Conservation (phyloP, 2,113 vertebrate species). For the Stercorarius parasiticus region DNA sequence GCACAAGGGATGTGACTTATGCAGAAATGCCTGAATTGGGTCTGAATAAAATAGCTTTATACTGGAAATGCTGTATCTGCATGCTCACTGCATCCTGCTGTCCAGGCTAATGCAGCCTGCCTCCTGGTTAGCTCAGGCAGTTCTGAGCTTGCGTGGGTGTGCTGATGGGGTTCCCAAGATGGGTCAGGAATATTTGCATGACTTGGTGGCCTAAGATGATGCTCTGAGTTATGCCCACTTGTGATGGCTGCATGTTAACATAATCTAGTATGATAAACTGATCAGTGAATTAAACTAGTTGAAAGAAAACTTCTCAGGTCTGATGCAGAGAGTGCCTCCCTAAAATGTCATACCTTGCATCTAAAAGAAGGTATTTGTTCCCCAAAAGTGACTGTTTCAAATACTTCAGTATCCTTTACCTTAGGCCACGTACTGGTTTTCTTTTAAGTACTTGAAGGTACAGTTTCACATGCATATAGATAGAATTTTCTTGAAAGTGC, state of each 20-base stretch:
- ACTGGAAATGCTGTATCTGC: neutral
- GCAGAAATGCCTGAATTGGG: neutral
- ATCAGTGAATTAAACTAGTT: neutral
- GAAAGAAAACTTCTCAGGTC: neutral
- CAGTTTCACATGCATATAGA: neutral
- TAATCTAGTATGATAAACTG: neutral
- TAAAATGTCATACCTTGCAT: neutral
- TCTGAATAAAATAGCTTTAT: neutral
- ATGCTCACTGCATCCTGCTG: neutral
- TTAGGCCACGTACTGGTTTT: neutral
- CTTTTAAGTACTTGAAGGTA: neutral
- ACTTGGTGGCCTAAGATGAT: neutral
- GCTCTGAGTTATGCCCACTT: neutral
- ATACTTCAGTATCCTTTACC: neutral
- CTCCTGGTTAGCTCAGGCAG: rapidly evolving
- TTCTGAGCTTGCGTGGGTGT: neutral
- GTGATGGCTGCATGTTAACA: neutral
- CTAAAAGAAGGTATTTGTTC: neutral
- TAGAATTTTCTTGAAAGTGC: neutral
- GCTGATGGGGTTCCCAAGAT: neutral
- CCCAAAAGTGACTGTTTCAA: neutral
- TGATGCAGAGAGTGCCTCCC: rapidly evolving
- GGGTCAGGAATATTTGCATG: neutral
- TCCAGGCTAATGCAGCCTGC: neutral
- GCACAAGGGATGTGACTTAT: neutral